phyloP scores from a whole-genome alignment of 2,888 invertebrate genomes.

The Hypselothyrea guttata region DNA sequence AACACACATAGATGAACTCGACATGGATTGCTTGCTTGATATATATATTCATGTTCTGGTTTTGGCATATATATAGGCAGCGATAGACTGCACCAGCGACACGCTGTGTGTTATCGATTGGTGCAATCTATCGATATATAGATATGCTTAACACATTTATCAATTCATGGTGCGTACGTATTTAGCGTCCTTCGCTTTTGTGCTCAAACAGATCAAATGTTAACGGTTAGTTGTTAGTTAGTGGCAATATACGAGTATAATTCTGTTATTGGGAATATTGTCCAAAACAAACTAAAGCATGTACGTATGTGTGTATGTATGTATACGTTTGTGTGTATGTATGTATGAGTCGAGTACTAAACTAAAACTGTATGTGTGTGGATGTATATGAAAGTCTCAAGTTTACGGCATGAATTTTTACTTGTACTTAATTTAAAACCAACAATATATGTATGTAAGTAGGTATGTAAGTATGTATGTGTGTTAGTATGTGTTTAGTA shows the following conservation, averaged over 20 bases:
- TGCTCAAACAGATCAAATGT: conserved; percentile 79
- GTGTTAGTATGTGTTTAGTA: conserved; percentile 19
- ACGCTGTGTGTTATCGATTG: not conserved
- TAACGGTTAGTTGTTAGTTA: conserved; percentile 70
- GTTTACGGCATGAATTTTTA: conserved; percentile 23
- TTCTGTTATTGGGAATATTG: conserved; percentile 35
- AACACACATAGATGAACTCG: conserved; percentile 82
- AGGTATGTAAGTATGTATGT: conserved; percentile 11
- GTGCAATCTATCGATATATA: conserved; percentile 27
- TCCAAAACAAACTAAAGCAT: conserved; percentile 48
- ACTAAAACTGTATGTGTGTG: conserved; percentile 51
- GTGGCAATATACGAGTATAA: conserved; percentile 62
- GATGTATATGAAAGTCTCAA: conserved; percentile 18
- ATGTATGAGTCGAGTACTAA: conserved; percentile 23
- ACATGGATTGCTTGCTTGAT: conserved; percentile 76
- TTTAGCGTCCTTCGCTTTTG: conserved; percentile 70
- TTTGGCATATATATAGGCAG: conserved; percentile 28
- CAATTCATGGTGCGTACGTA: conserved; percentile 56
- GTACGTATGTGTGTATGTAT: conserved; percentile 28
- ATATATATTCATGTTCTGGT: conserved; percentile 29
- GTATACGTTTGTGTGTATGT: conserved; percentile 12
- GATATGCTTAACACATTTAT: conserved; percentile 24
- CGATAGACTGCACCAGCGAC: conserved; percentile 13
- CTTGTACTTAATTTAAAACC: conserved; percentile 31
- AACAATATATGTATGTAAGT: conserved; percentile 32